Base-by-base conservation (phyloP, 2,797 vertebrate species). In the Leptodactylus fallax region DNA sequence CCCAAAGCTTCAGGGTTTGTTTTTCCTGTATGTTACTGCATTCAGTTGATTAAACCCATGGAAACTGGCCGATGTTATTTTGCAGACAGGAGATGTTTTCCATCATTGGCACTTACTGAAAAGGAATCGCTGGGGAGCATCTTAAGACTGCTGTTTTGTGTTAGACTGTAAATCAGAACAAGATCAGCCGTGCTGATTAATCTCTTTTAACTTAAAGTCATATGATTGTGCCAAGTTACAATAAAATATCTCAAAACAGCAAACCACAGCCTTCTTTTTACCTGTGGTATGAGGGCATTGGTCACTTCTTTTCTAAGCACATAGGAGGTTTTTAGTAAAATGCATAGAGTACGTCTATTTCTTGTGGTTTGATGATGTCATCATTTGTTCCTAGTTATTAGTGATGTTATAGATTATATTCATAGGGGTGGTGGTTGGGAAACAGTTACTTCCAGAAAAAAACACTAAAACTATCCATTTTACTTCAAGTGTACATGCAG, bases 61-160 rank as follows among this genome's bases (percentile, higher is more conserved):
- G 92, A 95, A 94, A 94, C 91, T 91, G 91, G 89, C 63, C 90
- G 93, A 93, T 94, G 92, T 92, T 92, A 91, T 91, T 94, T 95
- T 95, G 93, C 93, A 93, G 94, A 92, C 90, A 81, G 89, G 91
- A 89, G 90, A 92, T 95, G 95, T 93, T 95, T 95, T 95, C 92
- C 92, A 92, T 95, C 95, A 95, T 87, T 93, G 93, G 93, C 95
- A 95, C 94, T 85, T 95, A 92, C 91, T 94, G 94, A 94, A 94
- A 94, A 91, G 91, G 93, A 93, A 92, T 92, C 94, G 93, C 92
- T 83, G 21, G 94, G 93, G 94, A 95, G 88, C 91, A 93, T 74
- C 89, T 84, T 79, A 85, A 90, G 88, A 90, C 91, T 94, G 94
- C 93, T 95, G 94, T 92, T 95, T 95, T 95, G 93, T 94, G 93